A percentile compares a stretch with the other conserved stretches of the same genome.
Evolutionary conservation across 2,888 invertebrate genomes (phyloP).

Genomic region (Andrena fulva): DNA sequence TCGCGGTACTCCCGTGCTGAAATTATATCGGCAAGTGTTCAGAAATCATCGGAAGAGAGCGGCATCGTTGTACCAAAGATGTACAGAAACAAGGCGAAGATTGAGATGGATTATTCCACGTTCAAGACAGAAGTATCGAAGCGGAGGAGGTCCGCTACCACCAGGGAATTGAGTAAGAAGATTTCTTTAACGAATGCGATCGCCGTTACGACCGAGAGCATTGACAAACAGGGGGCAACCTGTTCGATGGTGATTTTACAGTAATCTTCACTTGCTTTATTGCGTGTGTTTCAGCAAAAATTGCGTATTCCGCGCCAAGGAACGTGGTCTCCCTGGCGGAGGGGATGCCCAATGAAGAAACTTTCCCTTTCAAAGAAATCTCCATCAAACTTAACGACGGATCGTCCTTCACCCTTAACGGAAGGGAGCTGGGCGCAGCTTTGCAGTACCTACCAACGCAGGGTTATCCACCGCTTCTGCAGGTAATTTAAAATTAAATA

Average conservation of each 20-base stretch:
- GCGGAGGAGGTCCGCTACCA: slow-evolving; percentile 85
- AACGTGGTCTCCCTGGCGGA: slow-evolving; percentile 88
- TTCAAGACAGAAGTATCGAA: slow-evolving; percentile 85
- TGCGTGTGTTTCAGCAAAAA: slow-evolving; percentile 83
- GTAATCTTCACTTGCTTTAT: neutral
- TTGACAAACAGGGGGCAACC: neutral
- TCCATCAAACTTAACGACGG: slow-evolving; percentile 87
- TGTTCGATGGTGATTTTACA: neutral
- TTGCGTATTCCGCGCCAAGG: slow-evolving; percentile 85
- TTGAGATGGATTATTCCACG: slow-evolving; percentile 84
- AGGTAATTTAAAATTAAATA: slow-evolving; percentile 67
- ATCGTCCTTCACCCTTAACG: slow-evolving; percentile 86
- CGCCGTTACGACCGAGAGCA: neutral
- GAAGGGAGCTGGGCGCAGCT: slow-evolving; percentile 87
- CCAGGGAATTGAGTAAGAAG: slow-evolving; percentile 86
- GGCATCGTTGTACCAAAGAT: slow-evolving; percentile 6
- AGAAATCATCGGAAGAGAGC: neutral
- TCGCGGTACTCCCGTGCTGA: neutral
- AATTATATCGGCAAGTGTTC: no score
- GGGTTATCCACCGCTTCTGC: slow-evolving; percentile 86
- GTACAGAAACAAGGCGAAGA: slow-evolving; percentile 62
- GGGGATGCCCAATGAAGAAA: slow-evolving; percentile 90
- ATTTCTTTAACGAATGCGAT: neutral
- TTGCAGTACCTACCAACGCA: slow-evolving; percentile 92
- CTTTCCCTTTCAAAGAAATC: slow-evolving; percentile 90